A percentile compares a stretch with the other conserved stretches of the same genome.
Conservation (phyloP, 2,888 invertebrate species). For the Pristionchus exspectatus region DNA sequence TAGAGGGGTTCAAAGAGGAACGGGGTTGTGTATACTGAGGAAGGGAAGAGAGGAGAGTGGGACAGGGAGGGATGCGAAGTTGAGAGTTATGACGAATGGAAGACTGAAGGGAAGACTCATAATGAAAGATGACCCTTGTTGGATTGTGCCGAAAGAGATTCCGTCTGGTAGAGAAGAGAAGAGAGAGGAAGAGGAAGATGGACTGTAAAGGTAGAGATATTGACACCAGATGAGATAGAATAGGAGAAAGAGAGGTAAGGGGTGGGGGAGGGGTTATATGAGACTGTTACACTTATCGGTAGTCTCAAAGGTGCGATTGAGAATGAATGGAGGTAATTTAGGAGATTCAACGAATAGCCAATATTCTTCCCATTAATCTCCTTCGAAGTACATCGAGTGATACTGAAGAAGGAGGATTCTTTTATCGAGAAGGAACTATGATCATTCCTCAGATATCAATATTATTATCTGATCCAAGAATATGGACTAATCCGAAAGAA, state of each 20-base stretch:
- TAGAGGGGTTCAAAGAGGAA: constrained; percentile 1
- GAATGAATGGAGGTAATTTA: constrained; percentile 35
- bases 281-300: constrained; percentile 48
- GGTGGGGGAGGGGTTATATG: constrained; percentile 7
- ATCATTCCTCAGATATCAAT: constrained; percentile 77
- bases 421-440: constrained; percentile 66
- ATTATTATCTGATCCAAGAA: constrained; percentile 71
- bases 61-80: neutral
- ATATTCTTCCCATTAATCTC: constrained; percentile 78
- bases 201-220: neutral
- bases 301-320: constrained; percentile 31
- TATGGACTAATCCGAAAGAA: constrained; percentile 73
- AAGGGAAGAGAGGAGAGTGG: neutral
- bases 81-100: constrained; percentile 16
- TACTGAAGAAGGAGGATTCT: constrained; percentile 56
- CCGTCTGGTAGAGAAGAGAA: constrained; percentile 27
- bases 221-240: constrained; percentile 2
- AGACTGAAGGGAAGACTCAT: constrained; percentile 40
- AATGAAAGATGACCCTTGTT: constrained; percentile 55
- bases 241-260: neutral
- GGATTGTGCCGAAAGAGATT: constrained; percentile 18
- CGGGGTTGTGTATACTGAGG: constrained; percentile 44
- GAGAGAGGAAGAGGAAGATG: constrained; percentile 6
- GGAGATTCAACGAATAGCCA: constrained; percentile 74
- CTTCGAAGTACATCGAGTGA: constrained; percentile 72